Evolutionary conservation across 37 sponge, comb jelly and placozoan species (phyloP).

Genomic region (Spongilla lacustris): DNA sequence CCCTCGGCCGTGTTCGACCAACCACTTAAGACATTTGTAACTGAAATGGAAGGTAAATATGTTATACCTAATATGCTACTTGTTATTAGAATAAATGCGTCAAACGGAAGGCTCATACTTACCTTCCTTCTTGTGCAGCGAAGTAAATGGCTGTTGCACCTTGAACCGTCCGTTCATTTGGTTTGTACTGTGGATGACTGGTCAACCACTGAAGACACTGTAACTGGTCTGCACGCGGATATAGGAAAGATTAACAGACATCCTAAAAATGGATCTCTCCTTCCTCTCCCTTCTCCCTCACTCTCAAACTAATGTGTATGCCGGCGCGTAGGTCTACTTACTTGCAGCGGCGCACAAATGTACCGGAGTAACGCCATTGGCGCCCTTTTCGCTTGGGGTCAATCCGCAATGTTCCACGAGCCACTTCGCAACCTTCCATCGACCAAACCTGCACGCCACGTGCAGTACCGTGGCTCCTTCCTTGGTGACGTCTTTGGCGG

Average conservation of each 20-base stretch:
- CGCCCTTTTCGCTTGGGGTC: conserved; percentile 80
- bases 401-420: conserved; percentile 59
- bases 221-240: conserved; percentile 61
- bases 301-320: not conserved
- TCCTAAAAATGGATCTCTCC: no score
- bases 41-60: conserved; percentile 2
- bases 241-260: not conserved
- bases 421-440: conserved; percentile 67
- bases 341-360: conserved; percentile 89
- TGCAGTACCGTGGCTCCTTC: conserved; percentile 93
- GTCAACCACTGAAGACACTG: conserved; percentile 81
- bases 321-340: conserved; percentile 46
- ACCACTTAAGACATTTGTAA: conserved; percentile 76
- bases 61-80: no score
- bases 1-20: conserved; percentile 64
- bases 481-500: conserved; percentile 63
- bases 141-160: conserved; percentile 92
- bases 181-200: conserved; percentile 49
- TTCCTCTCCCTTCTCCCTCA: not conserved
- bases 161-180: conserved; percentile 83
- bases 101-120: not conserved
- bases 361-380: conserved; percentile 87
- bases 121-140: conserved; percentile 95
- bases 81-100: not conserved
- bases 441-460: conserved; percentile 93